These are phyloP conservation scores for Mus caroli DNA, from an alignment of 2,797 vertebrate genomes.

Conservation along the genomic window DNA sequence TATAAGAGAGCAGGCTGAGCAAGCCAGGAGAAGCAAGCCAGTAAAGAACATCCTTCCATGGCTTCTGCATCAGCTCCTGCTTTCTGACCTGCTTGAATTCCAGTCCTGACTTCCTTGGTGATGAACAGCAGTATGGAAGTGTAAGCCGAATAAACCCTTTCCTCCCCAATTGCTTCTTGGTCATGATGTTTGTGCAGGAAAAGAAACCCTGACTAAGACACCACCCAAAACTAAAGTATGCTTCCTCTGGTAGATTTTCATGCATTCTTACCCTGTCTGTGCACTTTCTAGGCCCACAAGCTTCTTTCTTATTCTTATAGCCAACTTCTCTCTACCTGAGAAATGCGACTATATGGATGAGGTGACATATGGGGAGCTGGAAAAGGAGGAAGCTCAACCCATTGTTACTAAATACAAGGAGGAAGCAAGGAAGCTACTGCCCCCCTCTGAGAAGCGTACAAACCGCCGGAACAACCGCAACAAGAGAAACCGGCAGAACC, in stretches of 20 bases:
- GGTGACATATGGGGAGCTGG: slow-evolving; percentile 92
- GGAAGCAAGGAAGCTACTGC: slow-evolving; percentile 91
- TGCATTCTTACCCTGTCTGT: background rate
- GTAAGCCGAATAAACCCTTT: no score
- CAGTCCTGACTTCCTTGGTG: no score
- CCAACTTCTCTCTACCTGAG: slow-evolving; percentile 94
- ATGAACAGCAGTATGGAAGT: no score
- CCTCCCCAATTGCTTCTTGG: no score
- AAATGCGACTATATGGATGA: slow-evolving; percentile 92
- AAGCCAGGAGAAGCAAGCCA: no score
- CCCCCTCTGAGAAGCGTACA: slow-evolving; percentile 90
- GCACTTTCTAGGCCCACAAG: slow-evolving; percentile 34
- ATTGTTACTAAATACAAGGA: slow-evolving; percentile 93
- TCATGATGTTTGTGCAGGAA: no score
- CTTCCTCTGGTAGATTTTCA: background rate
- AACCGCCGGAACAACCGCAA: slow-evolving; percentile 85
- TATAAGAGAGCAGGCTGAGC: no score
- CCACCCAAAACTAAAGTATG: background rate
- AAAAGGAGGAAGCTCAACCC: slow-evolving; percentile 90
- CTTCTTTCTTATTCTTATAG: slow-evolving; percentile 85
- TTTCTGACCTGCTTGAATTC: no score
- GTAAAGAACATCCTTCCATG: no score
- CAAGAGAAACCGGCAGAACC: slow-evolving; percentile 88
- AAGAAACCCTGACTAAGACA: no score
- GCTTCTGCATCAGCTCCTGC: no score